Evolutionary conservation across 2,888 invertebrate species (phyloP).

Genomic region (Dolomedes plantarius): DNA sequence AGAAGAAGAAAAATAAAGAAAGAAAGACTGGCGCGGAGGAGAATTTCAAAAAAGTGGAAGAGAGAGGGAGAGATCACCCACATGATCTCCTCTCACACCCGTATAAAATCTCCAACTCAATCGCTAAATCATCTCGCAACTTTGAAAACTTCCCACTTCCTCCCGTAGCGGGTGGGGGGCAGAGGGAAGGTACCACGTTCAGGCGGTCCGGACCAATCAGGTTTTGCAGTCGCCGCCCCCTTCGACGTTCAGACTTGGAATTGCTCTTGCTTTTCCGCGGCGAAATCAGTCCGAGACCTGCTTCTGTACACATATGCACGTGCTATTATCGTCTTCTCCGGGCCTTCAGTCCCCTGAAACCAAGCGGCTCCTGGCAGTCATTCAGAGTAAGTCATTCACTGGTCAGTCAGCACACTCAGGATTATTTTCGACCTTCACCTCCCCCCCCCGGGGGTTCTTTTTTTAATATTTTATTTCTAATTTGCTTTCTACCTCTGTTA

Average conservation of each 20-base stretch:
- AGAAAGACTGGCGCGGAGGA: background rate
- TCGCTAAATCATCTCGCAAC: slow-evolving; percentile 2
- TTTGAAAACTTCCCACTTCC: slow-evolving; percentile 1
- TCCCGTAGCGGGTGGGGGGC: background rate
- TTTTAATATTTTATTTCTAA: too few species aligned
- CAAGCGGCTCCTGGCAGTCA: slow-evolving; percentile 43
- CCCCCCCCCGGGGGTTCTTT: too few species aligned
- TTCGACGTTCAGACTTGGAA: background rate
- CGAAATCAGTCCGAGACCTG: slow-evolving; percentile 15
- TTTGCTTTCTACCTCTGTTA: too few species aligned
- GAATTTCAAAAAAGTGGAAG: background rate
- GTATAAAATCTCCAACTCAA: background rate
- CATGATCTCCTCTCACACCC: background rate
- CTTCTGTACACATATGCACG: slow-evolving; percentile 32
- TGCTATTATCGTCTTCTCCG: background rate
- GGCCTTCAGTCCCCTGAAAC: slow-evolving; percentile 2
- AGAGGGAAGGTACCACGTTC: background rate
- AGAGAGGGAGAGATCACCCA: background rate
- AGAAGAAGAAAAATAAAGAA: background rate
- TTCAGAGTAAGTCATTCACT: slow-evolving; percentile 31
- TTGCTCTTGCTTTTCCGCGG: background rate
- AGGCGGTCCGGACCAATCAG: background rate
- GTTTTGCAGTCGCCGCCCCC: slow-evolving; percentile 30
- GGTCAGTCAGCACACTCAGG: too few species aligned
- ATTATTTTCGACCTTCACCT: too few species aligned